phyloP scores from a whole-genome alignment of 2,888 invertebrate genomes.

The Rapana venosa region DNA sequence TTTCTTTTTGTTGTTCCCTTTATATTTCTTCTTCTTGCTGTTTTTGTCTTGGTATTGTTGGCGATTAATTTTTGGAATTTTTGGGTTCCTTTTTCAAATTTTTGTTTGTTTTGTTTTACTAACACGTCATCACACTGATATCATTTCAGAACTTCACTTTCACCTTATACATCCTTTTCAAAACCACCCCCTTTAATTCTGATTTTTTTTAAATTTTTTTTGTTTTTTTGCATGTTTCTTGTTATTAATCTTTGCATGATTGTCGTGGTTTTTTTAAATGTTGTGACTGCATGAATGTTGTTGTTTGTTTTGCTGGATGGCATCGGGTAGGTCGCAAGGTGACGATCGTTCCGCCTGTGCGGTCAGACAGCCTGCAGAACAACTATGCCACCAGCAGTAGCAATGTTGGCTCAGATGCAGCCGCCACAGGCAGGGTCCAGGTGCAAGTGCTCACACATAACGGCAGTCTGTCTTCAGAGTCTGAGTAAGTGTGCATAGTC shows the following conservation, averaged over 20 bases:
- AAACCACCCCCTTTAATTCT: too few relatives aligned
- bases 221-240: not conserved
- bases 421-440: constrained; percentile 61
- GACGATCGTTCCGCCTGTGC: constrained; percentile 63
- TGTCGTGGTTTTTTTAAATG: constrained; percentile 13
- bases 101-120: too few relatives aligned
- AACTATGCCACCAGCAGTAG: constrained; percentile 54
- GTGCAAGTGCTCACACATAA: constrained; percentile 75
- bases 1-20: too few relatives aligned
- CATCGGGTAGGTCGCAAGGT: constrained; percentile 53
- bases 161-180: too few relatives aligned
- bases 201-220: too few relatives aligned
- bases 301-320: constrained; percentile 25
- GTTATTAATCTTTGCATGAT: not conserved
- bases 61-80: too few relatives aligned
- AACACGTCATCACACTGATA: too few relatives aligned
- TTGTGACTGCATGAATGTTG: constrained; percentile 39
- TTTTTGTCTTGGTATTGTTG: too few relatives aligned
- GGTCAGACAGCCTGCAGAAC: constrained; percentile 72
- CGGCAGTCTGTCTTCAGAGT: constrained; percentile 74
- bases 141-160: too few relatives aligned
- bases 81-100: too few relatives aligned
- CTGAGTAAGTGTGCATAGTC: constrained; percentile 56
- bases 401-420: constrained; percentile 43
- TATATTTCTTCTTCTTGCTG: too few relatives aligned